Percentiles rank a stretch among this genome's conserved stretches.
Evolutionary conservation across 2,113 vertebrate genomes (phyloP).

Genomic region (Rhineura floridana): DNA sequence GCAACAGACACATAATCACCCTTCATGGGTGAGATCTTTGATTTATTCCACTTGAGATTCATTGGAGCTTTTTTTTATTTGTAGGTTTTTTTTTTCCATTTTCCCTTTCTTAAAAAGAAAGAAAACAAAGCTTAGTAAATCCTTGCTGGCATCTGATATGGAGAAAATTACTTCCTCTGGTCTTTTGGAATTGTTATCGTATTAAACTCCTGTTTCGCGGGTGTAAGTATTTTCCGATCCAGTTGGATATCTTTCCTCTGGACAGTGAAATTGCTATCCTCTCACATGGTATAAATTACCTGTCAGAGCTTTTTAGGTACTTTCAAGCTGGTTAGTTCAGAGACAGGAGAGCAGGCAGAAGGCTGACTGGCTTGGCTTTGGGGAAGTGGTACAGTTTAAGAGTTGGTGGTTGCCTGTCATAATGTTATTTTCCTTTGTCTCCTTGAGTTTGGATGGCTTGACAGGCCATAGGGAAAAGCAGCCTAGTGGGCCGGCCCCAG

Average conservation of each 20-base stretch:
- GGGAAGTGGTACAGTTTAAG: background rate
- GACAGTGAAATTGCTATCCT: constrained; percentile 66
- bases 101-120: background rate
- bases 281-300: constrained; percentile 62
- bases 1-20: constrained; percentile 38
- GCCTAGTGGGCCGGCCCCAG: background rate
- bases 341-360: constrained; percentile 38
- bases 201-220: constrained; percentile 53
- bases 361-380: background rate
- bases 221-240: constrained; percentile 48
- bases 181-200: constrained; percentile 55
- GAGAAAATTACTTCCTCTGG: constrained; percentile 49
- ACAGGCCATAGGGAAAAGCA: constrained; percentile 11
- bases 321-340: constrained; percentile 59
- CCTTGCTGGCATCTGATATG: constrained; percentile 6
- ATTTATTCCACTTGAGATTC: constrained; percentile 41
- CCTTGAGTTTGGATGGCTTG: constrained; percentile 21
- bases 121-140: constrained; percentile 12
- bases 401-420: constrained; percentile 28
- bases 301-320: constrained; percentile 63
- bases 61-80: background rate
- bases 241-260: constrained; percentile 51
- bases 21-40: constrained; percentile 46
- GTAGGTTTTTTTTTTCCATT: rapidly evolving
- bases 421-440: constrained; percentile 27